These are phyloP conservation scores for Nymphalis polychloros DNA, from an alignment of 2,888 invertebrate species.

Conservation along the genomic window DNA sequence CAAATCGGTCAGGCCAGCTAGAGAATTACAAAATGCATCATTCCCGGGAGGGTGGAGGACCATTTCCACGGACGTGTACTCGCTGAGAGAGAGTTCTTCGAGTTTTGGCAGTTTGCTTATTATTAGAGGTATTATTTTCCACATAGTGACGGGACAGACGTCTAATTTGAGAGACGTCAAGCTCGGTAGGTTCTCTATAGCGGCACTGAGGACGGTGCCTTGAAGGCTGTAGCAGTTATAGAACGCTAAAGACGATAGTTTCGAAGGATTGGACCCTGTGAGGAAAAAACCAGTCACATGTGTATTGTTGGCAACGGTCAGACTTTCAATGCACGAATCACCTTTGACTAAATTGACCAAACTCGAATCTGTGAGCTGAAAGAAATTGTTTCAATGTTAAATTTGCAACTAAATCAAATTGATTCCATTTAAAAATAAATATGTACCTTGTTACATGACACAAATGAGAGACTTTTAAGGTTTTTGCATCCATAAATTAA, in stretches of 20 bases:
- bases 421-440: neutral
- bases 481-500: constrained; percentile 75
- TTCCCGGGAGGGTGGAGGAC: constrained; percentile 49
- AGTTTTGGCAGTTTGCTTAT: constrained; percentile 61
- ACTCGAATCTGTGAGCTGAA: constrained; percentile 70
- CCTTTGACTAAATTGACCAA: constrained; percentile 66
- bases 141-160: constrained; percentile 63
- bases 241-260: constrained; percentile 60
- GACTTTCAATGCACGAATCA: constrained; percentile 61
- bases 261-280: constrained; percentile 55
- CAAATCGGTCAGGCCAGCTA: constrained; percentile 68
- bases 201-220: constrained; percentile 63
- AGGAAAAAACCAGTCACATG: constrained; percentile 72
- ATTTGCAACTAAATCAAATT: constrained; percentile 1
- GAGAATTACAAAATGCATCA: constrained; percentile 60
- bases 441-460: constrained; percentile 72
- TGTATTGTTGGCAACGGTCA: constrained; percentile 66
- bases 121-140: constrained; percentile 68
- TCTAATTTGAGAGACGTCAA: constrained; percentile 65
- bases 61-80: constrained; percentile 57
- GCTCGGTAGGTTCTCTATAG: constrained; percentile 56
- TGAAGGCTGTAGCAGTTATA: constrained; percentile 74
- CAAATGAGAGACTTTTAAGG: constrained; percentile 71
- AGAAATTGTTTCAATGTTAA: constrained; percentile 27
- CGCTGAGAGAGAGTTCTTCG: constrained; percentile 66